Evolutionary conservation across 2,113 vertebrate genomes (phyloP), one percentile per base, ranked within the genome.

Genomic region (Epinephelus moara): DNA sequence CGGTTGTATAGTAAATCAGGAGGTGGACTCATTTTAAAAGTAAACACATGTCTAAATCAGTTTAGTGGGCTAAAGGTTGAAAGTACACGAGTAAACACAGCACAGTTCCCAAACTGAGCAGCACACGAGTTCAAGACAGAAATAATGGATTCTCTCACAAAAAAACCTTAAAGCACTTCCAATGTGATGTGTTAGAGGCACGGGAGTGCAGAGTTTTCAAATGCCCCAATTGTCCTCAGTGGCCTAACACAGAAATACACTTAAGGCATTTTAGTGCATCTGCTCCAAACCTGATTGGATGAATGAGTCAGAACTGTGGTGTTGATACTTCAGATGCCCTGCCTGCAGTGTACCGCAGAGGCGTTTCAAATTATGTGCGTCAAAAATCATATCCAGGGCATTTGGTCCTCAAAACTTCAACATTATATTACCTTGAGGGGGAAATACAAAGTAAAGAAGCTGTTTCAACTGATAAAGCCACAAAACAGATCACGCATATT

Each of bases 181-280:
- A 52, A 27, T 63, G 59, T 27, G 55, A 79, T 71, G 60, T 53
- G 63, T 49, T 13, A 7, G 15, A 74, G 25, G 64, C 73, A 67
- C 23, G 62, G 55, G 13, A 18, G n/a, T 21, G 9, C 45, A 47
- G 17, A 52, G 19, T 49, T 66, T 76, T 63, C 6, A 78, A 85
- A 78, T 47, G 60, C 25, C 21, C 49, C 49, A 68, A 61, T 40
- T 66, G 76, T 76, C 75, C 78, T 83, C 66, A 78, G 40, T 56
- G 70, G 14, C 47, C 53, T 25, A 8, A 70, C 23, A 55, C 2
- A 27, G 15, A 69, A 70, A 66, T n/a, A 33, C 73, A 78, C 53
- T 70, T 19, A 17, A 70, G 57, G 72, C 69, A 52, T 62, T 47
- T 52, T 2, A 37, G 23, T n/a, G 55, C 49, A 80, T 86, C 56